Base-by-base conservation (phyloP, 2,113 vertebrate species). In the Coturnix japonica region DNA sequence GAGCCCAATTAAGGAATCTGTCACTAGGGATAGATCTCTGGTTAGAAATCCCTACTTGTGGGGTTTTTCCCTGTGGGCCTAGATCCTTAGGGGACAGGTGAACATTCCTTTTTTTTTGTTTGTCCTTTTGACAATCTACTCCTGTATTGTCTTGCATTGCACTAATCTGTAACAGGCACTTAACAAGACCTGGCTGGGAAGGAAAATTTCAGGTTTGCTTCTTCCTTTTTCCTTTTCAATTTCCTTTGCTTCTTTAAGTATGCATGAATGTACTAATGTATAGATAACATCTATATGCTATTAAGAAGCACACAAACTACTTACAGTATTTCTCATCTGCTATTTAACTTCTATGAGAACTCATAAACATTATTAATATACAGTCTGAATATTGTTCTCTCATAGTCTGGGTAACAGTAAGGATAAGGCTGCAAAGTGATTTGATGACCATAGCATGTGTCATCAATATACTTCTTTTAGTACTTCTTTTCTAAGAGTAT, bases 181-280 rank as follows among this genome's bases (percentile, higher is more conserved):
- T 3, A 5, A 30, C 10, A 81, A 75, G 39, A 91, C 26, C 7
- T 0, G 0, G 2, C 25, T 39, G 59, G 30, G 22, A 65, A 60
- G 25, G 5, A 35, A 72, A 20, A 57, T 56, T 65, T 69, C 54
- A 72, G 37, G 3, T 8, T 72, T 39, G 16, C 5, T 76, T 43
- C 25, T 76, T 72, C 37, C 70, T 83, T 61, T 51, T 9, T 46
- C 59, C 16, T 80, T 87, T 80, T 53, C 31, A 21, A 3, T 54
- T 81, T 64, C 11, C 22, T 59, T 37, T 81, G 16, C 21, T 71
- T 33, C 3, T 41, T 13, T 28, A 1, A 39, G 4, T 39, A 6
- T 35, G 1, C 66, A 78, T 66, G 7, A 26, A 35, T 10, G 11
- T n/a, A 57, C 31, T 15, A 69, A 21, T 35, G 12, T n/a, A 12